Evolutionary conservation across 2,888 invertebrate genomes (phyloP), one percentile per base, ranked within the genome.

Genomic region (Conus canariensis): DNA sequence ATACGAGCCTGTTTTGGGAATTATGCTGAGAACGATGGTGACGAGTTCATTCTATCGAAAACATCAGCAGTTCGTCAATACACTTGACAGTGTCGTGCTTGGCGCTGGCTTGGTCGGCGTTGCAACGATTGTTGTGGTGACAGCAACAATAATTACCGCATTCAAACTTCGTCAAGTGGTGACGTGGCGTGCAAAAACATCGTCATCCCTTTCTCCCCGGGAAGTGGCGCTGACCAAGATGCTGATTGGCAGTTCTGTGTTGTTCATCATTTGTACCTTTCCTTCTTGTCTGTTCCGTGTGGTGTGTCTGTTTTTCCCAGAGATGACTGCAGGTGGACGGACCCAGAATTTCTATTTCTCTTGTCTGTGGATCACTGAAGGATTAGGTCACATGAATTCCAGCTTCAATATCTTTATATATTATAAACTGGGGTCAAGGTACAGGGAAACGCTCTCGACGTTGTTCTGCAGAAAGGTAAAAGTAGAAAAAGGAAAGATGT

Each of bases 161-260:
- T 6, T 80, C 0, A 80, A 80, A 45, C 80, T 80, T 45, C 45
- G 45, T 45, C 45, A 45, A 4, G 45, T 80, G 14, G 80, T 80
- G 45, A 80, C 80, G n/a, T 80, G 80, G 80, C 80, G 80, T 45
- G 80, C 80, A n/a, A 45, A n/a, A 80, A 80, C 80, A 45, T 30
- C 80, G 12, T 80, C 80, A 9, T 80, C 80, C 16, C 80, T 45
- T 30, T 80, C 80, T 45, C 45, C 80, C 14, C 80, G 80, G 9
- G 30, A 80, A 16, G 45, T 80, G 16, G 80, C 80, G 30, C 80
- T 80, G 80, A 80, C 80, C 45, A 80, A 45, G 30, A 80, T 80
- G 80, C 45, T 80, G 80, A n/a, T 80, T 22, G 80, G 80, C 45
- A 80, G 3, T 14, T 80, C 80, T 45, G n/a, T 80, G 12, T 56